Evolutionary conservation across 2,113 vertebrate genomes (phyloP), one percentile per base, ranked within the genome.

Genomic region (Ptychochromis oligacanthus): DNA sequence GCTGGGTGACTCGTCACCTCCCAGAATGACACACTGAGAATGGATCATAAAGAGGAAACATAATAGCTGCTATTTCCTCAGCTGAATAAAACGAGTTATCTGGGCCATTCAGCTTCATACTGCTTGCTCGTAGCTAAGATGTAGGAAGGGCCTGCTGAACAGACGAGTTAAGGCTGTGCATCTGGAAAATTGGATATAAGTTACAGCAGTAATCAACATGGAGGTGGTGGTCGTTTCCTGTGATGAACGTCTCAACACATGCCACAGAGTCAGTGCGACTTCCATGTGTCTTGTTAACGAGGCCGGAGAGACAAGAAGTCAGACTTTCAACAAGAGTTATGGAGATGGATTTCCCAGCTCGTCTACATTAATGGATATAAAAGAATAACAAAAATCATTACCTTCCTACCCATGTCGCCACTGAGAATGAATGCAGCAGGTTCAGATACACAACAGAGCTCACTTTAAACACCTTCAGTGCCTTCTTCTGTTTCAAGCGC

Each of bases 201-300:
- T 89, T 83, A 88, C 61, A 58, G 55, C 80, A 64, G 78, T 82
- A 79, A 91, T 89, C 80, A 88, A 64, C 80, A 46, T 12, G 40
- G 74, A 62, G 83, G 55, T 36, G 80, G 31, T 26, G 70, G 81
- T 46, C 59, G 85, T 85, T 92, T 89, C 59, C 57, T 5, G 79
- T 91, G 86, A 92, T 89, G 77, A 67, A 89, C 49, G 20, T 74
- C 62, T 77, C 40, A 11, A 75, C 82, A 59, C 87, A 72, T 36
- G 77, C 80, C 61, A 61, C 82, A 7, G 56, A 85, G 77, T 81
- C 60, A 0, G 6, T 10, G 31, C 12, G 58, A 79, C 79, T 49
- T 82, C 84, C 75, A 87, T 89, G 86, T 46, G 77, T 92, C 91
- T 89, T 86, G 54, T 77, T 89, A 89, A 93, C 85, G 86, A 93